phyloP scores from a whole-genome alignment of 2,797 vertebrate species.

The Leptoclinus maculatus region DNA sequence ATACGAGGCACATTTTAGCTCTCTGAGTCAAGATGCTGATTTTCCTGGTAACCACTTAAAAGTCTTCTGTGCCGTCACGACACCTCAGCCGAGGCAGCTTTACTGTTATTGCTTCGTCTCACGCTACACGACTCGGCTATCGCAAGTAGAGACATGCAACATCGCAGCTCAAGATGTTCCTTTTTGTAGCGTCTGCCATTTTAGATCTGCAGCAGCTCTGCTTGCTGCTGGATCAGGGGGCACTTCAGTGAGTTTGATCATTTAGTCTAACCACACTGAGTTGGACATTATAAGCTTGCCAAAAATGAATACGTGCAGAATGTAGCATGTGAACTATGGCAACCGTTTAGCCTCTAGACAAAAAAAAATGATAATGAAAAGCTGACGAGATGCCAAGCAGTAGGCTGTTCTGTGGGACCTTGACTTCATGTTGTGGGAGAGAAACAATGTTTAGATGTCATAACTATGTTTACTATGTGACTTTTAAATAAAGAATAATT shows the following conservation, averaged over 20 bases:
- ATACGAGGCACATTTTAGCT: constrained; percentile 19
- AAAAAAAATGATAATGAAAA: constrained; percentile 33
- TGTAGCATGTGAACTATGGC: constrained; percentile 13
- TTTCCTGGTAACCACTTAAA: constrained; percentile 26
- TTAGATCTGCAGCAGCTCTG: constrained; percentile 8
- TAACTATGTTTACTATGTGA: not conserved
- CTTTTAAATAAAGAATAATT: constrained; percentile 19
- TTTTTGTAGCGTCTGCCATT: constrained; percentile 20
- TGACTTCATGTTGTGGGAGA: constrained; percentile 8
- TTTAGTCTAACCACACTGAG: constrained; percentile 14
- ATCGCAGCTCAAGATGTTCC: constrained; percentile 16
- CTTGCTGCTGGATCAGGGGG: constrained; percentile 17
- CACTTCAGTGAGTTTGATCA: constrained; percentile 19
- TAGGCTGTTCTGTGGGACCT: constrained; percentile 16
- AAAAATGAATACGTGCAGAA: constrained; percentile 20
- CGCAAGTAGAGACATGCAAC: not conserved
- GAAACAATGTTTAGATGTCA: constrained; percentile 20
- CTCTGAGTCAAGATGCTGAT: constrained; percentile 10
- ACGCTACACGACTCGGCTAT: not conserved
- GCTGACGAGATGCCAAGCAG: constrained; percentile 33
- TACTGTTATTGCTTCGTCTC: constrained; percentile 23
- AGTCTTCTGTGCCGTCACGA: constrained; percentile 6
- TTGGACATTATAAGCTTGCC: constrained; percentile 14
- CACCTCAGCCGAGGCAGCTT: constrained; percentile 23
- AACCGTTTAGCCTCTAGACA: constrained; percentile 29